Conservation (phyloP, 30 jellyfish, hydroid and myxozoan genomes). For the Chrysaora quinquecirrha region DNA sequence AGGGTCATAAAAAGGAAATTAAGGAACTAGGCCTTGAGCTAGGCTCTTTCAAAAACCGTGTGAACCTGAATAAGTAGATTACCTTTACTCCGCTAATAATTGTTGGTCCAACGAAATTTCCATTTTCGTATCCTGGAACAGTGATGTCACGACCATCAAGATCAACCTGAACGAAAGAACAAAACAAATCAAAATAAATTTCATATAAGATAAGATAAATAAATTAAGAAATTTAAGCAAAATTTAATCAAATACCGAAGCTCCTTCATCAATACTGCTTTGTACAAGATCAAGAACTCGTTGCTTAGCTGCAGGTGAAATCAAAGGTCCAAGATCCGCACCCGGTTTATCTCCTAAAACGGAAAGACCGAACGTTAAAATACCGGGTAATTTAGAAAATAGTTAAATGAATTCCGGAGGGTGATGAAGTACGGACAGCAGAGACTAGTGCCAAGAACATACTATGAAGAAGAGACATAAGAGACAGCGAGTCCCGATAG, state of each 20-base stretch:
- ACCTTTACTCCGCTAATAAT: conserved; percentile 87
- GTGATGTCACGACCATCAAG: conserved; percentile 91
- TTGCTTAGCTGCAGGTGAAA: conserved; percentile 84
- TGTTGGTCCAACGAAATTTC: conserved; percentile 98
- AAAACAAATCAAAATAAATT: too few relatives aligned
- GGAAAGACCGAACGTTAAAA: too few relatives aligned
- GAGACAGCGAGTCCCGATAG: too few relatives aligned
- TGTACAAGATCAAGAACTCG: conserved; percentile 83
- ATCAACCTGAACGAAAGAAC: conserved; percentile 50
- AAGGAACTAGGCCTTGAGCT: too few relatives aligned
- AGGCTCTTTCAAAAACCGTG: too few relatives aligned
- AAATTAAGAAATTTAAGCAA: too few relatives aligned
- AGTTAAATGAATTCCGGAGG: not conserved
- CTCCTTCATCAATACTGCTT: conserved; percentile 93
- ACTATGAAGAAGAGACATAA: too few relatives aligned
- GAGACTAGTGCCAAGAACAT: not conserved
- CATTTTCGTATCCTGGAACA: conserved; percentile 88
- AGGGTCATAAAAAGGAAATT: too few relatives aligned
- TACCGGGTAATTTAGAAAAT: too few relatives aligned
- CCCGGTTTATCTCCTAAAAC: conserved; percentile 86
- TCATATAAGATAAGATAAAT: too few relatives aligned
- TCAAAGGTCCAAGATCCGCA: conserved; percentile 90
- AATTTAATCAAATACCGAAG: conserved; percentile 42
- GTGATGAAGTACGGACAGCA: too few relatives aligned
- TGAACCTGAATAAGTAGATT: too few relatives aligned